Evolutionary conservation across 2,113 vertebrate genomes (phyloP).

Genomic region (Oxyruncus cristatus): DNA sequence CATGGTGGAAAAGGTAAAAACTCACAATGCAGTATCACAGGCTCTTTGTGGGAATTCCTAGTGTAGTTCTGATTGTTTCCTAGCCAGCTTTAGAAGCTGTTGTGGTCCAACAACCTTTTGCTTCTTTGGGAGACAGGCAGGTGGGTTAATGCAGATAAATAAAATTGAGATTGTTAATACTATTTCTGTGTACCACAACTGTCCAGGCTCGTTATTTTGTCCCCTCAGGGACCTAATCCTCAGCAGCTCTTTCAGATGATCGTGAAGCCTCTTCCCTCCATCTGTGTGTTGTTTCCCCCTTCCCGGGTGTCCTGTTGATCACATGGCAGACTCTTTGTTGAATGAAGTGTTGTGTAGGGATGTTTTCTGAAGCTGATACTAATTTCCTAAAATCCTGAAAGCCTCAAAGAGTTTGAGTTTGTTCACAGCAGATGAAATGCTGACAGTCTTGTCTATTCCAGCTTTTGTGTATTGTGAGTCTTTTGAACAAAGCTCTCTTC

Average conservation of each 20-base stretch:
- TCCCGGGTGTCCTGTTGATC: not conserved
- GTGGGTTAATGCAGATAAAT: not conserved
- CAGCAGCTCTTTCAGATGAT: not conserved
- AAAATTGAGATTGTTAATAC: not conserved
- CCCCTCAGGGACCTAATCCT: not conserved
- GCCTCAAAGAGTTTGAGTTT: not conserved
- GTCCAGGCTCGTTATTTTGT: not conserved
- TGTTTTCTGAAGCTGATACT: not conserved
- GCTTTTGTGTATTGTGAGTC: not conserved
- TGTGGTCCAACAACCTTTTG: not conserved
- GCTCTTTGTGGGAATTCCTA: not conserved
- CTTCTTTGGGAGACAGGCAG: not conserved
- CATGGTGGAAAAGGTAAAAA: not conserved
- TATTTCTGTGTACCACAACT: not conserved
- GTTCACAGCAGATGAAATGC: not conserved
- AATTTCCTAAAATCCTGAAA: not conserved
- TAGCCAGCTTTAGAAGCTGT: not conserved
- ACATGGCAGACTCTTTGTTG: not conserved
- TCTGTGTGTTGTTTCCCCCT: not conserved
- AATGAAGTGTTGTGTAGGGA: not conserved
- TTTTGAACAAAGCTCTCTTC: not conserved
- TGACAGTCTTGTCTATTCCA: not conserved
- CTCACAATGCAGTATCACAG: accelerated
- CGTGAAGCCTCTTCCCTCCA: not conserved
- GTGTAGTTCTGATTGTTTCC: not conserved